Evolutionary conservation across 2,797 vertebrate genomes (phyloP).

Genomic region (Fistularia commersonii): DNA sequence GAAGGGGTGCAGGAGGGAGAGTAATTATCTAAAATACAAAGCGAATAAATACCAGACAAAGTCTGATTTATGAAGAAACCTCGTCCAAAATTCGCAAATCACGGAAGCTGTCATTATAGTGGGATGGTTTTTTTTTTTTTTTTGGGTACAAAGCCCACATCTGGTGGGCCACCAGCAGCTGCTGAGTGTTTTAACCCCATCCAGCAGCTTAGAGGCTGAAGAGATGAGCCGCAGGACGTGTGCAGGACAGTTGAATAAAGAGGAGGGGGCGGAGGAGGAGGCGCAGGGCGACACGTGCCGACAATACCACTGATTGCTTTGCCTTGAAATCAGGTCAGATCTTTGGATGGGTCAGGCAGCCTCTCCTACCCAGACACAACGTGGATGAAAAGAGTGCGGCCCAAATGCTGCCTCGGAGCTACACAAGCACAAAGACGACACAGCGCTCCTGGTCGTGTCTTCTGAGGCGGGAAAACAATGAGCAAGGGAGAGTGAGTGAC

Average conservation of each 20-base stretch:
- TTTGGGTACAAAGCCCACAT: constrained; percentile 49
- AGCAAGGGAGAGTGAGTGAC: constrained; percentile 9
- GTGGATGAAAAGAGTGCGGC: constrained; percentile 16
- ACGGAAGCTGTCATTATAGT: constrained; percentile 16
- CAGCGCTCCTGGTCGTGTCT: constrained; percentile 34
- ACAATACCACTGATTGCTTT: constrained; percentile 52
- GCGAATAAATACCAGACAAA: no score
- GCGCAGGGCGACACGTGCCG: constrained; percentile 47
- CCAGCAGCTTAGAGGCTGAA: constrained; percentile 53
- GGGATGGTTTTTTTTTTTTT: no score
- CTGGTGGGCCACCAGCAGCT: constrained; percentile 56
- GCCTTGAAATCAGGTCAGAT: constrained; percentile 68
- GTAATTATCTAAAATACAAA: no score
- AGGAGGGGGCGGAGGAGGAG: constrained; percentile 30
- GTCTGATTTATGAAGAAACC: no score
- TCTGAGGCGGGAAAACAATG: constrained; percentile 33
- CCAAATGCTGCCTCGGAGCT: constrained; percentile 6
- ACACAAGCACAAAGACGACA: constrained; percentile 11
- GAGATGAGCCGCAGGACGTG: constrained; percentile 43
- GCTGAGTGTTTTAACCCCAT: constrained; percentile 46
- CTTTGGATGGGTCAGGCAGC: constrained; percentile 39
- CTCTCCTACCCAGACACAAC: constrained; percentile 44
- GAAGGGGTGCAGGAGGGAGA: no score
- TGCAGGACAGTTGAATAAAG: constrained; percentile 21
- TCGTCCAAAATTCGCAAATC: constrained; percentile 5